phyloP scores from a whole-genome alignment of 2,113 vertebrate species.

The Laterallus jamaicensis region DNA sequence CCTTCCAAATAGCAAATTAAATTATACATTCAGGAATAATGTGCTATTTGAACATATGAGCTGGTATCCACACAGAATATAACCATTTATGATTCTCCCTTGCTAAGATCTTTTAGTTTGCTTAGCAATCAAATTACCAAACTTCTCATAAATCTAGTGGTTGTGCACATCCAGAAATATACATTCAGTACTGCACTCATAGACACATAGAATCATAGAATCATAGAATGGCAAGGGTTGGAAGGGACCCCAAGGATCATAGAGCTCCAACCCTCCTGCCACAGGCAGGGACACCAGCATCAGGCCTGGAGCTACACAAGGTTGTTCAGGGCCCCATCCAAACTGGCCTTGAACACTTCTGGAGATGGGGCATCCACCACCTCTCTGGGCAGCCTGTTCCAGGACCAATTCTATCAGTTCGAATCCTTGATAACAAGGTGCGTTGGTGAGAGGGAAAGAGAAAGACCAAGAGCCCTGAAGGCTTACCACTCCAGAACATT shows the following conservation, averaged over 20 bases:
- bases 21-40: neutral
- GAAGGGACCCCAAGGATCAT: too few relatives aligned
- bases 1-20: neutral
- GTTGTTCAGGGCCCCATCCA: too few relatives aligned
- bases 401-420: neutral
- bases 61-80: neutral
- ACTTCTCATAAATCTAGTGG: neutral
- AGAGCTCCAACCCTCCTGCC: too few relatives aligned
- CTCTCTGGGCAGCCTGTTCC: too few relatives aligned
- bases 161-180: neutral
- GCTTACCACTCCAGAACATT: neutral
- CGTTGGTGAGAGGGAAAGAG: neutral
- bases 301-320: too few relatives aligned
- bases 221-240: too few relatives aligned
- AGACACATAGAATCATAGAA: too few relatives aligned
- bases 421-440: neutral
- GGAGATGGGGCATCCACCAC: too few relatives aligned
- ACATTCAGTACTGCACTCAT: neutral
- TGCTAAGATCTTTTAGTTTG: neutral
- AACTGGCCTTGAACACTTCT: too few relatives aligned
- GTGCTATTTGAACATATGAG: neutral
- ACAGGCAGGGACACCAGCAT: too few relatives aligned
- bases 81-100: neutral
- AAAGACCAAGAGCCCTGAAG: neutral
- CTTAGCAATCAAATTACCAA: neutral